phyloP scores from a whole-genome alignment of 37 sponge, comb jelly and placozoan species.

The Oscarella lobularis region DNA sequence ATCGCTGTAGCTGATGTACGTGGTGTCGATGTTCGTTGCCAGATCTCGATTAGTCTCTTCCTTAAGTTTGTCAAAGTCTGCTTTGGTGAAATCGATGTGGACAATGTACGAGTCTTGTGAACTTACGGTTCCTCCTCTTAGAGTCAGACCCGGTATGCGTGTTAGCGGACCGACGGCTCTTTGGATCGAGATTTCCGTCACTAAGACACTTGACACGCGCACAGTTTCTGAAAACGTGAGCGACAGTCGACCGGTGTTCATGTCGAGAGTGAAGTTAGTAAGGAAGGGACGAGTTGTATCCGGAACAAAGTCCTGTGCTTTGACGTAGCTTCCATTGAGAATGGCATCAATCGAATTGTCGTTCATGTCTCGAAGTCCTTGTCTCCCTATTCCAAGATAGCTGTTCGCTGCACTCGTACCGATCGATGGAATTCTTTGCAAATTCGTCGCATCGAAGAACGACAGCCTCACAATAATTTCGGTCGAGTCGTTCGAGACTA shows the following conservation, averaged over 20 bases:
- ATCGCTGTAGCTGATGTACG: conserved; percentile 26
- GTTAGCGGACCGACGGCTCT: not conserved
- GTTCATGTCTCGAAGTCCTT: conserved; percentile 45
- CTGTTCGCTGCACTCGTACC: conserved; percentile 21
- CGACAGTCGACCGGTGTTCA: conserved; percentile 35
- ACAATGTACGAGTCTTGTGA: conserved; percentile 64
- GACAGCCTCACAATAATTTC: conserved; percentile 20
- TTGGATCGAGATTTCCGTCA: not conserved
- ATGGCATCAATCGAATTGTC: conserved; percentile 33
- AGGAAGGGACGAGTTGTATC: conserved; percentile 43
- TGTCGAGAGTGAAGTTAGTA: conserved; percentile 38
- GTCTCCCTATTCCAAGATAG: conserved; percentile 30
- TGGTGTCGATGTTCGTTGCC: conserved; percentile 14
- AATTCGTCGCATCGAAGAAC: conserved; percentile 52
- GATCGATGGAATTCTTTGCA: conserved; percentile 33
- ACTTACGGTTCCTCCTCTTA: not conserved
- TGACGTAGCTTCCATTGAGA: conserved; percentile 11
- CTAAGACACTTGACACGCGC: conserved; percentile 20
- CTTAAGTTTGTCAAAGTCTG: conserved; percentile 35
- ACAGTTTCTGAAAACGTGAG: conserved; percentile 64
- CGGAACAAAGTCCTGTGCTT: conserved; percentile 3
- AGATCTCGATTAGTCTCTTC: conserved; percentile 17
- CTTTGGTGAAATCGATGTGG: conserved; percentile 34
- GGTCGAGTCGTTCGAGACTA: conserved; percentile 24
- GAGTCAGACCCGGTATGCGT: not conserved